Base-by-base conservation (phyloP, 1,140 invertebrate species). In the Drosophila virilis region DNA sequence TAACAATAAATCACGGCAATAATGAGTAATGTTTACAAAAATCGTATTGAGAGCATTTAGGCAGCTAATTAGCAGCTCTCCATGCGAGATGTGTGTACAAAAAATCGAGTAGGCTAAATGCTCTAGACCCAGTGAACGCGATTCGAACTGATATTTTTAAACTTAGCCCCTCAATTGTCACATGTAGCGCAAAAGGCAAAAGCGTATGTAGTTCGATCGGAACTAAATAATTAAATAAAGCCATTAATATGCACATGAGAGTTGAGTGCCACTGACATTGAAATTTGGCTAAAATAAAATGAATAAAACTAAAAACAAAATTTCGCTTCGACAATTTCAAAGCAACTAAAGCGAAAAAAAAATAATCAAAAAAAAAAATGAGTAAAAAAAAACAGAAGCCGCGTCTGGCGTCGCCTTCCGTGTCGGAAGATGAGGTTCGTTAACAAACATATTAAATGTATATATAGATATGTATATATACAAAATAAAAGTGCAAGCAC, bases 261-360 rank as follows among this genome's bases (percentile, higher is more conserved):
- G 70, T 55, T 77, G 69, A 78, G 70, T 73, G 59, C 60, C 46
- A 78, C 54, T 89, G 84, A 80, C 84, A 89, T 89, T 89, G 84
- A 80, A 88, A 89, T 72, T 79, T 61, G 77, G 58, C 77, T 80
- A 86, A 66, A 62, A 68, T 43, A 28, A 2, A 22, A 22, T 0
- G 4, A 69, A 64, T 45, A 52, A 48, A 48, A 59, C 32, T 55
- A 60, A 48, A 59, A 37, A 50, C 22, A 70, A 55, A 81, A 78
- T 81, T 86, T 86, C 78, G 78, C 78, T 74, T 78, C 52, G 82
- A 77, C 83, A 88, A 82, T 71, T 82, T 66, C 7, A 46, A 73
- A 61, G 17, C 67, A 77, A 77, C 15, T 61, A 48, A 46, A 74
- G 17, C 9, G 28, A 15, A 32, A 57, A 33, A 54, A 17, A 43